phyloP scores from a whole-genome alignment of 2,113 vertebrate genomes.

The Pycnonotus jocosus region DNA sequence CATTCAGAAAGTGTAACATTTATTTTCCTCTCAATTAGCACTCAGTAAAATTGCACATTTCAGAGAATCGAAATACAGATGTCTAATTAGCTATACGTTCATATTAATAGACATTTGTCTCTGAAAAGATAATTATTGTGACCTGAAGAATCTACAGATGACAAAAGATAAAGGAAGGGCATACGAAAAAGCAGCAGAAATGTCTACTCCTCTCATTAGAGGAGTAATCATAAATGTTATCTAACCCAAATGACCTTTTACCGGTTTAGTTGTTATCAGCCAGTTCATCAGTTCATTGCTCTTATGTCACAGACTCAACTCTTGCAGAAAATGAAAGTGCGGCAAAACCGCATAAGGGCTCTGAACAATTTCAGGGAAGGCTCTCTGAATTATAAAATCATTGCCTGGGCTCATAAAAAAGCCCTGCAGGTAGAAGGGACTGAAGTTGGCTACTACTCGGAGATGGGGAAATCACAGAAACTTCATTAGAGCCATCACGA shows the following conservation, averaged over 20 bases:
- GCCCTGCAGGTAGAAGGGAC: not conserved
- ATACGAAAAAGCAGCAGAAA: not conserved
- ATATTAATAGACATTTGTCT: not conserved
- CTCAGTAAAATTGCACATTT: not conserved
- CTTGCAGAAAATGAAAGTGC: not conserved
- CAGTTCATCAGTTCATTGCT: slow-evolving; percentile 12
- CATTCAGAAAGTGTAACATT: not conserved
- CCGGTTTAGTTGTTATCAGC: not conserved
- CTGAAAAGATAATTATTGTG: not conserved
- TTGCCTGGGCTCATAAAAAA: not conserved
- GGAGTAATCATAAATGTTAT: not conserved
- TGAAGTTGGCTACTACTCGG: not conserved
- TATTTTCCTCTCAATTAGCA: not conserved
- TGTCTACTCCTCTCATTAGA: not conserved
- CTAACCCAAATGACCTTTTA: not conserved
- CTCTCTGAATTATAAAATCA: not conserved
- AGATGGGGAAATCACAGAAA: not conserved
- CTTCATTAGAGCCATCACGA: not conserved
- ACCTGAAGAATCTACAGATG: not conserved
- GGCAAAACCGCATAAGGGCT: not conserved
- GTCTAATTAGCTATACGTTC: not conserved
- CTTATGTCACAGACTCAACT: not conserved
- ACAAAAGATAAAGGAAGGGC: not conserved
- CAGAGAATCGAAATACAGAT: not conserved
- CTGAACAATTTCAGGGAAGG: not conserved